phyloP scores from a whole-genome alignment of 2,797 vertebrate species.

The Chelmon rostratus region DNA sequence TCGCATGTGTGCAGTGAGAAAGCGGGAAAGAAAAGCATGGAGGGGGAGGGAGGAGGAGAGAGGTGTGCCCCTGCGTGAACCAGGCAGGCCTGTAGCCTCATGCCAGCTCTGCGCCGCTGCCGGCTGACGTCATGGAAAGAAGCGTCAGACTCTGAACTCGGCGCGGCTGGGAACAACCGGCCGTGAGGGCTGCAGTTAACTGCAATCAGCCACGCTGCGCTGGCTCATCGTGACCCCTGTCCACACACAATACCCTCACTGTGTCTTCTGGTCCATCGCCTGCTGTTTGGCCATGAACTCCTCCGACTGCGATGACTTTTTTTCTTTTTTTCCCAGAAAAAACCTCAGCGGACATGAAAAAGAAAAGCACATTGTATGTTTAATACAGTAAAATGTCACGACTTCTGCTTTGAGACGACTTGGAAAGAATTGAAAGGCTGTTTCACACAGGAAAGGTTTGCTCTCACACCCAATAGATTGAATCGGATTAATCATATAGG shows the following conservation, averaged over 20 bases:
- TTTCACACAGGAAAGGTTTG: slow-evolving; percentile 40
- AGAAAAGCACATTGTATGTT: not conserved
- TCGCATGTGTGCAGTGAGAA: slow-evolving; percentile 19
- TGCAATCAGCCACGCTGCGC: slow-evolving; percentile 55
- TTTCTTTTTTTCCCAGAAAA: slow-evolving; percentile 3
- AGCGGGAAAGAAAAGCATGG: slow-evolving; percentile 18
- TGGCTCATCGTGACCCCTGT: slow-evolving; percentile 19
- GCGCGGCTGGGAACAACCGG: slow-evolving; percentile 63
- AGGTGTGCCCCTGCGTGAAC: slow-evolving; percentile 67
- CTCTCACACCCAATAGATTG: not conserved
- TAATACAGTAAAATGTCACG: too few relatives aligned
- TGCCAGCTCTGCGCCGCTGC: slow-evolving; percentile 71
- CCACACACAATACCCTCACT: slow-evolving; percentile 24
- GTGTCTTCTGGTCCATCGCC: slow-evolving; percentile 12
- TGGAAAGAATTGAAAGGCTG: slow-evolving; percentile 17
- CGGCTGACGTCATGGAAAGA: slow-evolving; percentile 86
- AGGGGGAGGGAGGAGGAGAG: slow-evolving; percentile 24
- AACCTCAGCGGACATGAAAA: not conserved
- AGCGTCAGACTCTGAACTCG: slow-evolving; percentile 75
- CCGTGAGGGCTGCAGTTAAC: slow-evolving; percentile 46
- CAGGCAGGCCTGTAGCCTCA: slow-evolving; percentile 67
- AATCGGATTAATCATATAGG: not conserved
- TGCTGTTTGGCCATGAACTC: slow-evolving; percentile 12
- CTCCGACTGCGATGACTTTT: not conserved
- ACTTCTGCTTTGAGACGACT: slow-evolving; percentile 7